Evolutionary conservation across 2,888 invertebrate genomes (phyloP).

Genomic region (Drosophila cognata): DNA sequence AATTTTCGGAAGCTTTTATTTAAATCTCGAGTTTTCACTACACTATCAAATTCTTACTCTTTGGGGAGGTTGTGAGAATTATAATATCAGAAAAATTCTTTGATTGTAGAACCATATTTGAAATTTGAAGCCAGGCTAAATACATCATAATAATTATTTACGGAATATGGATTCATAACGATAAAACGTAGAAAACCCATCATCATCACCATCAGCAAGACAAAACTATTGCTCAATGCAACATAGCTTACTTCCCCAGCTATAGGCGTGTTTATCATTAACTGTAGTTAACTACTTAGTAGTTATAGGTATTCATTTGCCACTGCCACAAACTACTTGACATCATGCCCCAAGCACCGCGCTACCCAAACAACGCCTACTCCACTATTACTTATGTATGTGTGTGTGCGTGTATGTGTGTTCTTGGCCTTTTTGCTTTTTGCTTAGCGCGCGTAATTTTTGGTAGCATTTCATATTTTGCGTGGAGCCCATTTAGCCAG

Average conservation of each 20-base stretch:
- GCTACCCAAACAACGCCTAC: neutral
- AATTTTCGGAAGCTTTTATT: neutral
- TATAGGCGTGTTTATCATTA: conserved; percentile 5
- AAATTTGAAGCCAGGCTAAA: neutral
- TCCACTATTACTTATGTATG: neutral
- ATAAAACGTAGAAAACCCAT: neutral
- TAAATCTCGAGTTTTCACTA: neutral
- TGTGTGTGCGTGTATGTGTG: neutral
- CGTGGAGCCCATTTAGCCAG: conserved; percentile 4
- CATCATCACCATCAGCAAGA: neutral
- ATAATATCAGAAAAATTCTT: neutral
- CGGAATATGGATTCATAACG: neutral
- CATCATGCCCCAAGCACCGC: neutral
- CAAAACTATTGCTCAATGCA: neutral
- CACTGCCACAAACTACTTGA: conserved; percentile 23
- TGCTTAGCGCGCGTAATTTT: conserved; percentile 25
- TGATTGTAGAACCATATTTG: neutral
- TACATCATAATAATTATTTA: neutral
- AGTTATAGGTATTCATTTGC: conserved; percentile 2
- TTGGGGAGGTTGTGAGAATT: neutral
- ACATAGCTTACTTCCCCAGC: neutral
- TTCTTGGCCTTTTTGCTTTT: conserved; percentile 4
- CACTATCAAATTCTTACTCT: neutral
- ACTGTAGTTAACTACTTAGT: conserved; percentile 14
- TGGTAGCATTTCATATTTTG: conserved; percentile 24